Base-by-base conservation (phyloP, 2,113 vertebrate genomes). In the Lepidothrix coronata region DNA sequence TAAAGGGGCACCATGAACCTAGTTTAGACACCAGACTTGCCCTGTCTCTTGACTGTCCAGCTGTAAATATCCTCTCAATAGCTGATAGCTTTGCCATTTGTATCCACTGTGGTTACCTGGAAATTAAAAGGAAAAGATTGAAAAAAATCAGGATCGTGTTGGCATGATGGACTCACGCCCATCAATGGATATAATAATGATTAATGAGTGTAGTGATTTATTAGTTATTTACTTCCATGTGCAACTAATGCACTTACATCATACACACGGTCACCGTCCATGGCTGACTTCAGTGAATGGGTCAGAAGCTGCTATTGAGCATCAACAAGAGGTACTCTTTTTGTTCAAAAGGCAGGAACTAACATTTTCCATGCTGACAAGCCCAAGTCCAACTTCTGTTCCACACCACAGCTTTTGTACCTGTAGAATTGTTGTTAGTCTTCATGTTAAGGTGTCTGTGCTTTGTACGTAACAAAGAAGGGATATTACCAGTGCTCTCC, bases 1-100 rank as follows among this genome's bases (percentile, higher is more conserved):
- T 97, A 97, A 96, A 95, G 78, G 71, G 65, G 35, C 31, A 92
- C 58, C 71, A 85, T 44, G 90, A 93, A 61, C 35, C 88, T 73
- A 88, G 52, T 79, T 94, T 59, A 88, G 77, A 82, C 44, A 91
- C 11, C 67, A 90, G 54, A 52, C 28, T 25, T 80, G 46, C 15
- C 25, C 71, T 30, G 35, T 61, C 83, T 87, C 78, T 41, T 41
- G 3, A 31, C 16, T 16, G 14, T 46, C 57, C 70, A 93, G 68
- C 22, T 43, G 71, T 41, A 96, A 94, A 89, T 44, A 90, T 25
- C 78, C 58, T 73, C 71, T 58, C 51, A 71, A 14, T 0, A 76
- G 52, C 46, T 54, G 68, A 5, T 24, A 54, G 35, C 48, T 89
- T 59, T 37, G 23, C 66, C 63, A 71, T 73, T 78, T 84, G 16